phyloP scores from a whole-genome alignment of 2,888 invertebrate species.

The Tanytarsus gracilentus region DNA sequence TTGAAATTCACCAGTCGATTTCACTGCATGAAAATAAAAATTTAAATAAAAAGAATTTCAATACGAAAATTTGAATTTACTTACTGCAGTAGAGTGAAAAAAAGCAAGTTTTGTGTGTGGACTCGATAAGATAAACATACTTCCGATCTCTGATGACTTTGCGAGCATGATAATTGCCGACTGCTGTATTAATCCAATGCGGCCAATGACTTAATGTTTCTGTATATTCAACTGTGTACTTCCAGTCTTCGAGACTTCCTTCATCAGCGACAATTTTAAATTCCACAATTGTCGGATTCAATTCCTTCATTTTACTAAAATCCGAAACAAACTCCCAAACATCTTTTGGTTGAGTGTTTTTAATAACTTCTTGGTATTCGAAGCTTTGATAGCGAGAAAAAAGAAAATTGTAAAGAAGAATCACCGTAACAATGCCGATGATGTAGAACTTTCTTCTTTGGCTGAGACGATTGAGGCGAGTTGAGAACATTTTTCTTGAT shows the following conservation, averaged over 20 bases:
- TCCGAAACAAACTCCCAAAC: conserved; percentile 70
- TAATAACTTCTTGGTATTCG: conserved; percentile 41
- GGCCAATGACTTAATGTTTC: conserved; percentile 59
- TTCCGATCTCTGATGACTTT: conserved; percentile 34
- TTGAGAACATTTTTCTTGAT: no score
- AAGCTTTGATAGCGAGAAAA: conserved; percentile 5
- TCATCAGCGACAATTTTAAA: conserved; percentile 55
- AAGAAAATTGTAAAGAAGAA: not conserved
- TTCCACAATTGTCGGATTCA: conserved; percentile 37
- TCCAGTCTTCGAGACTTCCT: conserved; percentile 60
- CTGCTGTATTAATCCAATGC: conserved; percentile 49
- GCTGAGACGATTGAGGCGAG: no score
- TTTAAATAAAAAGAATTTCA: not conserved
- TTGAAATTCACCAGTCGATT: conserved; percentile 51
- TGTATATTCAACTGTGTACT: conserved; percentile 55
- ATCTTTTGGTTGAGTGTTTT: conserved; percentile 48
- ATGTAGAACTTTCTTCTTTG: no score
- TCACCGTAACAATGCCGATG: not conserved
- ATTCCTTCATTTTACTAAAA: conserved; percentile 40
- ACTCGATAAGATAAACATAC: conserved; percentile 47
- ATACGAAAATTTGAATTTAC: conserved; percentile 39
- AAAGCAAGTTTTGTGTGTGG: conserved; percentile 56
- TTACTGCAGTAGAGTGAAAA: conserved; percentile 52
- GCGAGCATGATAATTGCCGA: conserved; percentile 51
- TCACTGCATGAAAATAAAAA: conserved; percentile 47